Conservation (phyloP, 2,113 vertebrate species). For the Myotis brandtii region DNA sequence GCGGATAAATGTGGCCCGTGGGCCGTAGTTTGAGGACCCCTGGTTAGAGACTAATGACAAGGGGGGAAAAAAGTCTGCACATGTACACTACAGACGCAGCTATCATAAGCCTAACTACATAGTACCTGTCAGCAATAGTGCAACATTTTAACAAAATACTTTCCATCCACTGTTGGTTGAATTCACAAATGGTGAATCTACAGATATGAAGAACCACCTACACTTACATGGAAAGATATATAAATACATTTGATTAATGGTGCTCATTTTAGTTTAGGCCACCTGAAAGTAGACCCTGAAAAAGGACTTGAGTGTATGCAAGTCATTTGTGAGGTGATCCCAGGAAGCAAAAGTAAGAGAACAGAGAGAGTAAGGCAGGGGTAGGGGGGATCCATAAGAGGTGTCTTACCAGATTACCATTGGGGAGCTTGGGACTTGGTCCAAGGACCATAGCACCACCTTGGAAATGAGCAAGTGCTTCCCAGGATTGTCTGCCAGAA, state of each 20-base stretch:
- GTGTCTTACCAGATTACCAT: background rate
- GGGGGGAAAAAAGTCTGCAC: background rate
- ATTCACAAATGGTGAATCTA: background rate
- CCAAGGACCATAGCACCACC: background rate
- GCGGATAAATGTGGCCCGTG: too few relatives aligned
- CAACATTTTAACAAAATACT: background rate
- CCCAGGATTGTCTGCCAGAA: background rate
- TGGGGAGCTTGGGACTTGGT: background rate
- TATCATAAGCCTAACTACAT: background rate
- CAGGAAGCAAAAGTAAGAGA: background rate
- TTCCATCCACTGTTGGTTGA: background rate
- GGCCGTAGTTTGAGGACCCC: too few relatives aligned
- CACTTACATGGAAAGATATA: background rate
- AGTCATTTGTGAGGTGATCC: background rate
- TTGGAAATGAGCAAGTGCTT: background rate
- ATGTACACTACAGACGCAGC: background rate
- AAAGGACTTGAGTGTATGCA: background rate
- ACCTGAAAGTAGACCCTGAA: background rate
- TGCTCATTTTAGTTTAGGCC: background rate
- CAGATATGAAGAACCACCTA: background rate
- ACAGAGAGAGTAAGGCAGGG: background rate
- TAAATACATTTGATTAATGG: background rate
- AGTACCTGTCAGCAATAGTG: background rate
- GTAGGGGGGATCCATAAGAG: background rate
- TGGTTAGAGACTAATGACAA: background rate